Evolutionary conservation across 2,888 invertebrate species (phyloP).

Genomic region (Sycophila texana): DNA sequence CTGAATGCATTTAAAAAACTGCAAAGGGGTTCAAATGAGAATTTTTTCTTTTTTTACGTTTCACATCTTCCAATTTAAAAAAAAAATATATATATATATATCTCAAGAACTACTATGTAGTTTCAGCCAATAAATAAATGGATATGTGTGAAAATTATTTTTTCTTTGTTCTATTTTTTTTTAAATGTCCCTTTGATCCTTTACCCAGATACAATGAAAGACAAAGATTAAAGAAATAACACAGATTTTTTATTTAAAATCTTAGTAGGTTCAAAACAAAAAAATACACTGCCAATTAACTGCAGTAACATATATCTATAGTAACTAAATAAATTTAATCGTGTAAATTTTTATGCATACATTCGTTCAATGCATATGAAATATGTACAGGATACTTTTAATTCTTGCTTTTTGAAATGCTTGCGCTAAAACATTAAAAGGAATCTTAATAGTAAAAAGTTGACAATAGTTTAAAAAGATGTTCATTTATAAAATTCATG

Average conservation of each 20-base stretch:
- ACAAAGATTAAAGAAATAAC: constrained; percentile 4
- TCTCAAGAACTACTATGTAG: constrained; percentile 56
- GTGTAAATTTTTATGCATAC: constrained; percentile 20
- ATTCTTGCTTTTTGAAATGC: constrained; percentile 75
- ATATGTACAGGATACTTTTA: constrained; percentile 43
- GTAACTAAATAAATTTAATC: constrained; percentile 5
- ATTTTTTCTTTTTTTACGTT: constrained; percentile 52
- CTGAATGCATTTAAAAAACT: constrained; percentile 51
- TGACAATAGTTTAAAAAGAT: neutral
- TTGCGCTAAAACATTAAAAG: constrained; percentile 69
- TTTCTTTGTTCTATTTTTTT: constrained; percentile 7
- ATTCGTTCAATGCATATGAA: neutral
- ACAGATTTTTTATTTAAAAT: neutral
- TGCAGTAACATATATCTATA: neutral
- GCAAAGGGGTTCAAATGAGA: constrained; percentile 32
- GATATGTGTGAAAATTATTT: constrained; percentile 49
- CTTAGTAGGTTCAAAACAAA: neutral
- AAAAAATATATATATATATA: constrained; percentile 32
- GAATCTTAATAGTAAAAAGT: constrained; percentile 26
- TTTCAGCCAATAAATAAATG: constrained; percentile 58
- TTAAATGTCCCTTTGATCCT: neutral
- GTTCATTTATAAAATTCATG: neutral
- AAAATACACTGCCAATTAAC: constrained; percentile 8
- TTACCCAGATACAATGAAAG: neutral
- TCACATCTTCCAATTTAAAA: constrained; percentile 51